Evolutionary conservation across 2,113 vertebrate genomes (phyloP), one percentile per base, ranked within the genome.

Genomic region (Melanerpes aurifrons): DNA sequence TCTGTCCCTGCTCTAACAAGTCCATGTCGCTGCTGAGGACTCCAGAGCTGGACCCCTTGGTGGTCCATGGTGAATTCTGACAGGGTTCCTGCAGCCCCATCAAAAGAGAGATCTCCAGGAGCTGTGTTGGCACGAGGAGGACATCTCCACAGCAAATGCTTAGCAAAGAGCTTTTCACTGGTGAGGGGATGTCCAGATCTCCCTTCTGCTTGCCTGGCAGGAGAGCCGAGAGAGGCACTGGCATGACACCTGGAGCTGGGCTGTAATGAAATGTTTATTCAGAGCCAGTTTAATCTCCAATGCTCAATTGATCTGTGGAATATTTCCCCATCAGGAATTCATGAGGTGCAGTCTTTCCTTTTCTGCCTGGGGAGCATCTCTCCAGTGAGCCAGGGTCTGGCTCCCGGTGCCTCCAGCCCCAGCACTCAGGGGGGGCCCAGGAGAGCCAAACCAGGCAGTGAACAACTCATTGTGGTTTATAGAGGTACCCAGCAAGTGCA

Each of bases 261-360:
- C 84, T 95, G 90, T 79, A 89, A 95, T 57, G 82, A 90, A 90
- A 79, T 74, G 95, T 93, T 95, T 95, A 76, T 74, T 93, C 71
- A 96, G 81, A 69, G 73, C 24, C 16, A 5, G 81, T 82, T 97
- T 95, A 88, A 87, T 93, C 56, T 91, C 66, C 69, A 68, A 3
- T 78, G 68, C 48, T 71, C 47, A 96, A 94, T 93, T 94, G 93
- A 94, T 78, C 91, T 63, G 76, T 45, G 95, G 83, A 63, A 15
- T 91, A 82, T 82, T 35, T 84, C 31, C 43, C 76, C 87, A 90
- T 95, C 66, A 94, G 81, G 93, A 92, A 95, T 92, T 68, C 76
- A 95, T 59, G 69, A 0, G 37, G 15, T 32, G 86, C 74, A 31
- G 43, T 82, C 94, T 86, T 68, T 26, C 78, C 63, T 82, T 87